Base-by-base conservation (phyloP, 2,888 invertebrate genomes). In the Drosophila pegasa region DNA sequence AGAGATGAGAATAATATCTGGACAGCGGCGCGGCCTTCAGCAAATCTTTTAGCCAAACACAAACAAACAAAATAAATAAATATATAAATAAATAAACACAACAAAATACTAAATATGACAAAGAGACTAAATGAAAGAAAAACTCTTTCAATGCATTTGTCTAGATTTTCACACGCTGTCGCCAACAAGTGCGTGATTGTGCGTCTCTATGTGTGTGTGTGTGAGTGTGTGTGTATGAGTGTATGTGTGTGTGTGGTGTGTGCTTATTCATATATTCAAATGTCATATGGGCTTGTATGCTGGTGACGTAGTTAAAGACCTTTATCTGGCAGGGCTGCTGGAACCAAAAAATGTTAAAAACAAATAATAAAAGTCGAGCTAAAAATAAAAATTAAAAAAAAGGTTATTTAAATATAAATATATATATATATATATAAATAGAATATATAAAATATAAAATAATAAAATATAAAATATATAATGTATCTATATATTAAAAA, bases 131-230 rank as follows among this genome's bases (percentile, higher is more conserved):
- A 31, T 20, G 18, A 20, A 9, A 25, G 25, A 45, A 18, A 43
- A 37, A 43, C n/a, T 47, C 18, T 47, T 16, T 16, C 35, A 61
- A 71, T 75, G 71, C 71, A 60, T 62, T 67, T 61, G 45, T 60
- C 31, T 54, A 60, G 56, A 63, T 67, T 82, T 82, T 85, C 85
- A 86, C 85, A 88, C 87, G 87, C 82, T 82, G 86, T 85, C 80
- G 66, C 41, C 79, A 63, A 52, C 64, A 73, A 73, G 70, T 58
- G 57, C 37, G 37, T 65, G 45, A 29, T 29, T 33, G 66, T 58
- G 50, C 22, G 22, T 59, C 25, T 33, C 38, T 69, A 40, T 48
- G 50, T 65, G 63, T 61, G 22, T 48, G 31, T 29, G 56, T 22
- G 31, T 18, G 14, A 18, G 37, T 55, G 47, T 37, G 12, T 47